Conservation (phyloP, 1,140 invertebrate genomes). For the Aporrectodea caliginosa region DNA sequence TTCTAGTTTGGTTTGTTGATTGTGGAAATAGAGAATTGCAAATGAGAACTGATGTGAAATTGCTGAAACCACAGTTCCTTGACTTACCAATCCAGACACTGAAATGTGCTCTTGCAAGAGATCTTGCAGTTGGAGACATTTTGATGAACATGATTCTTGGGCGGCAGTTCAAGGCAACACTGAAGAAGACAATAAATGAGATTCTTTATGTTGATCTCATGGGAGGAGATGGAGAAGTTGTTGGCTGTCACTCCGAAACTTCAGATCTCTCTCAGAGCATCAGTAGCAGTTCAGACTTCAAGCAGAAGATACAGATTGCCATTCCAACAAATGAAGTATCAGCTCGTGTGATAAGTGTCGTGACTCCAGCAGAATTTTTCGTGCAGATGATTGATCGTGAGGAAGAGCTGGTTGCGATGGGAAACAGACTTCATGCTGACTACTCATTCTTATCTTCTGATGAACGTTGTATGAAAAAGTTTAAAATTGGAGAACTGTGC, state of each 20-base stretch:
- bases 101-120: constrained; percentile 10
- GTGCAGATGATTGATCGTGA: constrained; percentile 49
- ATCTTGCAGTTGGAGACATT: background rate
- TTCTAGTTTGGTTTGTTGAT: constrained; percentile 6
- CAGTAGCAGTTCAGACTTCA: background rate
- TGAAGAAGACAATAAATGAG: constrained; percentile 33
- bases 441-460: background rate
- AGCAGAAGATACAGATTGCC: background rate
- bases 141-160: constrained; percentile 24
- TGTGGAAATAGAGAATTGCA: constrained; percentile 19
- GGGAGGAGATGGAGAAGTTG: background rate
- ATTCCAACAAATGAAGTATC: constrained; percentile 1
- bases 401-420: constrained; percentile 48
- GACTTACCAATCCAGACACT: constrained; percentile 1
- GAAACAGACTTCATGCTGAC: constrained; percentile 43
- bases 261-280: background rate
- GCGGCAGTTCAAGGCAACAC: constrained; percentile 29
- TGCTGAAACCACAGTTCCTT: constrained; percentile 1
- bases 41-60: background rate
- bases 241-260: background rate
- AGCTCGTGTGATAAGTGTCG: background rate
- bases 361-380: constrained; percentile 50
- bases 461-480: constrained; percentile 9
- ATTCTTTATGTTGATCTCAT: constrained; percentile 1
- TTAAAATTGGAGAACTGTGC: constrained; percentile 62